These are phyloP conservation scores for Thaumatotibia leucotreta DNA, from an alignment of 1,140 invertebrate species.

Conservation along the genomic window DNA sequence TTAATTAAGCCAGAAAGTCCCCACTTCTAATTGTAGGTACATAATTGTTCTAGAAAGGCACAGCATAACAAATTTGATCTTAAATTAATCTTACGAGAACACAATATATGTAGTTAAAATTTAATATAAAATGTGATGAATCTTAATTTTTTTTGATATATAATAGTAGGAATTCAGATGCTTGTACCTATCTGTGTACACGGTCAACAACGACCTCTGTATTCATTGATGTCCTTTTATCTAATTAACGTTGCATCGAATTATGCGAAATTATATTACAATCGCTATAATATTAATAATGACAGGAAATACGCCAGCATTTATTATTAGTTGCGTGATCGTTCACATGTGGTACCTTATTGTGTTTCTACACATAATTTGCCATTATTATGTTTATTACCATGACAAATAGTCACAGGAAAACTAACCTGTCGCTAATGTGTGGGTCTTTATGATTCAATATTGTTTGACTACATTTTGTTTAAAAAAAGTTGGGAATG, in stretches of 20 bases:
- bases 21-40: no score
- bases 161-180: no score
- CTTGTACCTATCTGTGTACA: no score
- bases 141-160: no score
- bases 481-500: no score
- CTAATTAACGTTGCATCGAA: neutral
- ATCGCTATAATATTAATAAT: constrained; percentile 13
- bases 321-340: constrained; percentile 14
- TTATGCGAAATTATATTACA: constrained; percentile 11
- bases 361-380: constrained; percentile 10
- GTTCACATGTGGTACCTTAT: constrained; percentile 4
- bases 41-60: no score
- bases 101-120: no score
- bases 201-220: no score
- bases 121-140: no score
- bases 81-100: no score
- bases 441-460: neutral
- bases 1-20: no score
- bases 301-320: constrained; percentile 10
- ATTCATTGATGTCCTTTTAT: constrained; percentile 3
- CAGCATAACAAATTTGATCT: no score
- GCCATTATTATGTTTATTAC: constrained; percentile 13
- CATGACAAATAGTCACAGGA: constrained; percentile 1
- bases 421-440: constrained; percentile 4
- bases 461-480: neutral